Evolutionary conservation across 2,113 vertebrate genomes (phyloP), one percentile per base, ranked within the genome.

Genomic region (Jacana jacana): DNA sequence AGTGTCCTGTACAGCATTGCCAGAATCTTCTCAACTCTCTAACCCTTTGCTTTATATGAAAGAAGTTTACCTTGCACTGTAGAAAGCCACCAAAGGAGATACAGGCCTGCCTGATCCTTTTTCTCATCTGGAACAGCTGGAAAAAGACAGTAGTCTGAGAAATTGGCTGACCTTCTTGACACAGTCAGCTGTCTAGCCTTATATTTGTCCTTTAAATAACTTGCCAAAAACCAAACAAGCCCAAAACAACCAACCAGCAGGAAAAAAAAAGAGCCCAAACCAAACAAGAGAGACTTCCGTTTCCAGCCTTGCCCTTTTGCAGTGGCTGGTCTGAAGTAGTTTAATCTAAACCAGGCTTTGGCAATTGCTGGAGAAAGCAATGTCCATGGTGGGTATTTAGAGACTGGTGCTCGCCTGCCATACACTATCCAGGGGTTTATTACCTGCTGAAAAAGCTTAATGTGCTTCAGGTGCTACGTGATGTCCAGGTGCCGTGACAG

Each of bases 371-470:
- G 57, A 80, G 91, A 96, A 96, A 96, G 77, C 73, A 33, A 66
- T 70, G 89, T 96, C 97, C 90, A 0, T 91, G 92, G 91, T 91
- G 90, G 95, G 83, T 94, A 93, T 63, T 97, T 93, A 93, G 94
- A 91, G 95, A 77, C 66, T 2, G 27, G 79, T 49, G 46, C 75
- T 95, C 0, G 42, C 94, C 81, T 87, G 78, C 92, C 20, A 0
- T 80, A 39, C 76, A 28, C 81, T 91, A 86, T 73, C 88, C 86
- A 91, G 89, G 84, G 89, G 75, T 97, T 97, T 97, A 95, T 95
- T 97, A 94, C 91, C 94, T 96, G 96, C 81, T 92, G 93, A 95
- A 95, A 97, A 97, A 94, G 40, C 81, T 89, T 97, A 94, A 95
- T 93, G 90, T 91, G 90, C 79, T 86, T 94, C 95, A 95, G 81